Evolutionary conservation across 2,888 invertebrate genomes (phyloP).

Genomic region (Lycia hirtaria): DNA sequence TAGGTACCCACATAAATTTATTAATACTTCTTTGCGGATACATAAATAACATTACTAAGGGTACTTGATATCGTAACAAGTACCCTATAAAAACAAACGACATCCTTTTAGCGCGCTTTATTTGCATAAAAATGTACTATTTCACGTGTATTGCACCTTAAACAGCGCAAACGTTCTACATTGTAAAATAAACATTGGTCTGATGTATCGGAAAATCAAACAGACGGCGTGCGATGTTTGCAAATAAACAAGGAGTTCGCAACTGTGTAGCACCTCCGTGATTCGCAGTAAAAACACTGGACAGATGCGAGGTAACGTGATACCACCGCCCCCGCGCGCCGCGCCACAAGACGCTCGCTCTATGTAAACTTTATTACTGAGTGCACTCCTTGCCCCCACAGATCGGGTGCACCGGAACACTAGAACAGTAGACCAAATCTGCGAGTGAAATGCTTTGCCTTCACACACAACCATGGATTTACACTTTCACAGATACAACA

Average conservation of each 20-base stretch:
- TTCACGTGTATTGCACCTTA: constrained; percentile 29
- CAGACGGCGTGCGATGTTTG: constrained; percentile 64
- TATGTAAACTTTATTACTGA: constrained; percentile 83
- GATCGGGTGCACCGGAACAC: constrained; percentile 16
- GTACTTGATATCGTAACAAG: neutral
- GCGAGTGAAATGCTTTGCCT: constrained; percentile 5
- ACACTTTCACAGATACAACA: neutral
- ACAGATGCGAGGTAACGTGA: constrained; percentile 56
- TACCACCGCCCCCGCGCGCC: constrained; percentile 66
- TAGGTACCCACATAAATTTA: constrained; percentile 5
- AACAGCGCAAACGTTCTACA: constrained; percentile 53
- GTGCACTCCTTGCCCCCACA: constrained; percentile 58
- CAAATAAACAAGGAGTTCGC: constrained; percentile 72
- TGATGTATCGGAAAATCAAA: constrained; percentile 71
- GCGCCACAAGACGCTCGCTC: constrained; percentile 67
- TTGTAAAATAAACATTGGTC: constrained; percentile 65
- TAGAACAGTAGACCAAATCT: constrained; percentile 29
- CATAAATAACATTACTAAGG: constrained; percentile 13
- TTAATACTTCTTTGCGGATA: constrained; percentile 2
- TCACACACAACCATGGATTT: constrained; percentile 11
- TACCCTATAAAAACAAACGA: constrained; percentile 26
- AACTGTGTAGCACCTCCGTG: constrained; percentile 75
- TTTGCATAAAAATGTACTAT: constrained; percentile 19
- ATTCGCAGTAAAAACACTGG: constrained; percentile 80
- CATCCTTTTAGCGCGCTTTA: constrained; percentile 26